Evolutionary conservation across 2,888 invertebrate species (phyloP), one percentile per base, ranked within the genome.

Genomic region (Ormyrus pomaceus): DNA sequence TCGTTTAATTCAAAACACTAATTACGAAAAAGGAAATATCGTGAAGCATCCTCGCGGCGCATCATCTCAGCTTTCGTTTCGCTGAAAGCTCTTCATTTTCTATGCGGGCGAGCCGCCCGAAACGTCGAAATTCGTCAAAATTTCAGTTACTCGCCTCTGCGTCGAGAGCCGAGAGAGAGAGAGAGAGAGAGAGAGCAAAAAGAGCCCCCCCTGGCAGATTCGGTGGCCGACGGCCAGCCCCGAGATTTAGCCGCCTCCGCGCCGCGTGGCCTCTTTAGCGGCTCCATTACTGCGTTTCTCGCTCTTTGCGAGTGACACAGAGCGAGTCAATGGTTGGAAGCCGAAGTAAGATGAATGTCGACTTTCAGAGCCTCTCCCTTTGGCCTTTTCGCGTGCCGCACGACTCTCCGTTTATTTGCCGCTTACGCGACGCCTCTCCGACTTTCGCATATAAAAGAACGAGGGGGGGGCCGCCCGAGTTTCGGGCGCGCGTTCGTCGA

Each of bases 281-380:
- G 50, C 58, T 45, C 46, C 58, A 74, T 74, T 66, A 66, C 65
- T 48, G 74, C 58, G 58, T 58, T 56, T 48, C 58, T 59, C 48
- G 50, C 50, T 19, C 19, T 19, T 19, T 19, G 19, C 19, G 19
- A 19, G 19, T 19, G 19, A 19, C 19, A 19, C 1, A 19, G 19
- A 45, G 68, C 34, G 56, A 75, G 59, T 66, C 74, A 66, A 75
- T 75, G 74, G 62, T 5, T 48, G 45, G 48, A 46, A 45, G 34
- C 56, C 56, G 70, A 77, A 77, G 59, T 71, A 77, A 77, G 71
- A 77, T 71, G 77, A 77, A 77, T 71, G 77, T 71, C 53, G 77
- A 77, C 70, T 71, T 70, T 70, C 46, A 62, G 69, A 45, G 46
- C n/a, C 46, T n/a, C 45, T n/a, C 51, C 10, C 6, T 55, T 64